Base-by-base conservation (phyloP, 2,113 vertebrate genomes). In the Chinchilla lanigera region DNA sequence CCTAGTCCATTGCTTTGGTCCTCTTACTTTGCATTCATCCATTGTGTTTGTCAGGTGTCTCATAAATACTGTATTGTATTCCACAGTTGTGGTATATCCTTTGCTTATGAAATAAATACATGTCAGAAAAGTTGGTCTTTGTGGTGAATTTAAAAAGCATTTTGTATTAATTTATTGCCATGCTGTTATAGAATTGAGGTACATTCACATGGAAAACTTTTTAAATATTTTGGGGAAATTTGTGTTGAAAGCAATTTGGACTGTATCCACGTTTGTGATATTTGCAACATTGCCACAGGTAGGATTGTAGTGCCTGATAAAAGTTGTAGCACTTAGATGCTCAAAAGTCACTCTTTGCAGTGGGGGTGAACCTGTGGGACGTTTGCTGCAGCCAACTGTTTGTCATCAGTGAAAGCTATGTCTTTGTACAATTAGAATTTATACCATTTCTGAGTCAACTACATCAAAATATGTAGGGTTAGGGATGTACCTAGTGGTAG, bases 161-260 rank as follows among this genome's bases (percentile, higher is more conserved):
- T 92, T 96, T 96, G 12, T 80, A 30, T 88, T 89, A 90, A 84
- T 80, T 92, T 90, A 75, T 47, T 96, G 92, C 60, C 30, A 69
- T 86, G 60, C 9, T 54, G 8, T 41, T 89, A 69, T 12, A 82
- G 54, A 93, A 69, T 82, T 92, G 87, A 92, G 26, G 14, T 88
- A 81, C 52, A 90, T 44, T 86, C 7, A 19, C 38, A 63, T 58
- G 22, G 61, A 93, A 94, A 71, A 86, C 20, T 28, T 89, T 85
- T 94, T 54, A 17, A 28, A 67, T 86, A 78, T 80, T 81, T 96
- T 90, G 81, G 54, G 60, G 80, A 63, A 75, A 84, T 26, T 83
- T 93, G 92, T 93, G 26, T 11, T 86, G 20, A 90, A 82, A 90
- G 35, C 95, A 81, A 52, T 95, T 92, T 11, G 22, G 33, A 35